Evolutionary conservation across 2,797 vertebrate genomes (phyloP).

Genomic region (Bovichtus variegatus): DNA sequence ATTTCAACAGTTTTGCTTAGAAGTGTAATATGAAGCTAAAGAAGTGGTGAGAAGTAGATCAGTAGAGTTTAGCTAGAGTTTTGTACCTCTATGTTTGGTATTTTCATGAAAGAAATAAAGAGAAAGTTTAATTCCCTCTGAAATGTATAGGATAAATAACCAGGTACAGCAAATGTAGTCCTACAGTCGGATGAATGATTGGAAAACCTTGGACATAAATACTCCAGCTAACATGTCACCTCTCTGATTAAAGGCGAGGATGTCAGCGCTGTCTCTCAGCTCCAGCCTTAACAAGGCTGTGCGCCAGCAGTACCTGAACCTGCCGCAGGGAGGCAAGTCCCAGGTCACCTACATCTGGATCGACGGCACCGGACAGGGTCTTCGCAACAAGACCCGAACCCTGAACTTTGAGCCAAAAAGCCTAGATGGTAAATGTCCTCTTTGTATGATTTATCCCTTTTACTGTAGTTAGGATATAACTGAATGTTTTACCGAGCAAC

Average conservation of each 20-base stretch:
- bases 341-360: slow-evolving; percentile 93
- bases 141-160: background rate
- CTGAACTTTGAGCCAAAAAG: slow-evolving; percentile 84
- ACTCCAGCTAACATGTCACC: background rate
- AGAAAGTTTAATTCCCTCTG: background rate
- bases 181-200: background rate
- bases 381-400: slow-evolving; percentile 90
- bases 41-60: no score
- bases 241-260: slow-evolving; percentile 52
- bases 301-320: slow-evolving; percentile 87
- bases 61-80: no score
- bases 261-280: slow-evolving; percentile 85
- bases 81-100: background rate
- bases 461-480: background rate
- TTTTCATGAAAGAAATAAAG: background rate
- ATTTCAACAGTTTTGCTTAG: no score
- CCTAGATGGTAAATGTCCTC: slow-evolving; percentile 81
- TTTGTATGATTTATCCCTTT: background rate
- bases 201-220: background rate
- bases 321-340: slow-evolving; percentile 85
- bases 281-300: slow-evolving; percentile 88
- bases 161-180: no score
- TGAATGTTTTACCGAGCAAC: background rate
- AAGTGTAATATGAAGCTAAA: no score
- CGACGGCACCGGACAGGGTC: slow-evolving; percentile 88